A percentile compares a stretch with the other conserved stretches of the same genome.
Conservation (phyloP, 1,140 invertebrate species). For the Bacillus rossius region DNA sequence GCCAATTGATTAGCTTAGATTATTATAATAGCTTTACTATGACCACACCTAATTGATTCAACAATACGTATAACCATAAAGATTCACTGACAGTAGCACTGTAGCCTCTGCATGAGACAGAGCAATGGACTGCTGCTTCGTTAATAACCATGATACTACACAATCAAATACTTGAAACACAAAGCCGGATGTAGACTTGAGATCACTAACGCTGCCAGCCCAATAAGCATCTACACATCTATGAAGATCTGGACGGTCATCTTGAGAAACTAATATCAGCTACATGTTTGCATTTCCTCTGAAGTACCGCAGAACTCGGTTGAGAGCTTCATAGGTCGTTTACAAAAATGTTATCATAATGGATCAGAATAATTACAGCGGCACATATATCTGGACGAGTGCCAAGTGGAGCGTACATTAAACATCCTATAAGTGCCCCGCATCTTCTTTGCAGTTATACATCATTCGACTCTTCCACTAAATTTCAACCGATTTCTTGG, state of each 20-base stretch:
- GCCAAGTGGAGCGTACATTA: conserved; percentile 27
- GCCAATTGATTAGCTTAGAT: too few relatives aligned
- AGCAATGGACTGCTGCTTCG: conserved; percentile 22
- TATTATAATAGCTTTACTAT: too few relatives aligned
- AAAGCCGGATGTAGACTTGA: conserved; percentile 24
- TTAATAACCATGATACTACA: conserved; percentile 20
- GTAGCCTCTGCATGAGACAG: conserved; percentile 28
- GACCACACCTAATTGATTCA: too few relatives aligned
- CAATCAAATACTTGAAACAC: conserved; percentile 15
- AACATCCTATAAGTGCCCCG: conserved; percentile 31
- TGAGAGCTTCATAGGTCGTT: conserved; percentile 20
- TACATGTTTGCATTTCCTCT: neutral
- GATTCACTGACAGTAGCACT: neutral
- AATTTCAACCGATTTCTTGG: neutral
- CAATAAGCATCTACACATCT: conserved; percentile 20
- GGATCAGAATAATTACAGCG: conserved; percentile 22
- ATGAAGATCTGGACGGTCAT: neutral
- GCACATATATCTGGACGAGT: conserved; percentile 30
- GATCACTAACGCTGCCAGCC: conserved; percentile 11
- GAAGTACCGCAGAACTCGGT: conserved; percentile 22
- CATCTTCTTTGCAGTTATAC: neutral
- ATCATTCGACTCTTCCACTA: neutral
- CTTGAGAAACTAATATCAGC: neutral
- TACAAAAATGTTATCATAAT: conserved; percentile 22
- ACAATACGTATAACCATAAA: too few relatives aligned